Evolutionary conservation across 2,888 invertebrate species (phyloP).

Genomic region (Chymomyza caudatula): DNA sequence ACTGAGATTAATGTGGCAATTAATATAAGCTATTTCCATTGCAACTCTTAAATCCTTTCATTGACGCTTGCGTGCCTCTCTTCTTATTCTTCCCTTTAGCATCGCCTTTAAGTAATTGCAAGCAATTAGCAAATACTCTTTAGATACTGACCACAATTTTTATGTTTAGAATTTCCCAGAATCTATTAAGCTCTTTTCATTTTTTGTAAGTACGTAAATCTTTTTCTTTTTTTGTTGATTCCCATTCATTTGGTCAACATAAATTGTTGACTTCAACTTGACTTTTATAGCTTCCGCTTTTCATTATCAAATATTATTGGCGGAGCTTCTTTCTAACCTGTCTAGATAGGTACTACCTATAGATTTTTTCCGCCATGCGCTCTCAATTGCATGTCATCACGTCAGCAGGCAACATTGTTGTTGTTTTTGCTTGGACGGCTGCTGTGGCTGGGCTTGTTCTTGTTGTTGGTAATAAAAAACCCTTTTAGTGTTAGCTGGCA

Average conservation of each 20-base stretch:
- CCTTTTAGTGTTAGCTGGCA: slow-evolving; percentile 53
- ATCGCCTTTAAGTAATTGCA: too few relatives aligned
- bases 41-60: background rate
- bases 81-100: too few relatives aligned
- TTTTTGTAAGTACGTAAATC: background rate
- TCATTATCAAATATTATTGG: slow-evolving; percentile 70
- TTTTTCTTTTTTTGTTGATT: background rate
- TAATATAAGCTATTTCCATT: background rate
- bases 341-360: slow-evolving; percentile 1
- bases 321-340: slow-evolving; percentile 21
- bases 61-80: too few relatives aligned
- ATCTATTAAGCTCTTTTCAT: background rate
- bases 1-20: slow-evolving; percentile 50
- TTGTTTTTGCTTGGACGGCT: too few relatives aligned
- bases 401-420: slow-evolving; percentile 34
- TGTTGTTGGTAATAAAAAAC: slow-evolving; percentile 36
- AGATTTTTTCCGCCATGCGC: background rate
- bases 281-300: slow-evolving; percentile 65
- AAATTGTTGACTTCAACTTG: slow-evolving; percentile 41
- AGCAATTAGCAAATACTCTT: slow-evolving; percentile 47
- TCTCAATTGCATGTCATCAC: slow-evolving; percentile 64
- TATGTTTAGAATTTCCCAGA: background rate
- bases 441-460: background rate
- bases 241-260: background rate
- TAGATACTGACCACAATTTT: background rate